These are phyloP conservation scores for Idaea aversata DNA, from an alignment of 2,888 invertebrate genomes.

Conservation along the genomic window DNA sequence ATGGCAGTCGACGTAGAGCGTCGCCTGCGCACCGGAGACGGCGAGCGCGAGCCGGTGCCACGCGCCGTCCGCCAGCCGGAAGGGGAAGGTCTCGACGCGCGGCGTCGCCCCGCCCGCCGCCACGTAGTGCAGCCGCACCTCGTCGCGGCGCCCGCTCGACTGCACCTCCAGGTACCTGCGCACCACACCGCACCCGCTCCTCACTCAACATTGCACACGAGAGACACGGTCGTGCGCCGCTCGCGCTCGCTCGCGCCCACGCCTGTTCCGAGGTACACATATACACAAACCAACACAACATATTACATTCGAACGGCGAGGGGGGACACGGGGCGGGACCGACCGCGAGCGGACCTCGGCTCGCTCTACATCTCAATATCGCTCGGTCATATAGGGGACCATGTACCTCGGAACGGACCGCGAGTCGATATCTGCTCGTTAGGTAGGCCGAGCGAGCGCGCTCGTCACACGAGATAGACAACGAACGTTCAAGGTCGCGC, in stretches of 20 bases:
- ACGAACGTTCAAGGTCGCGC: conserved; percentile 41
- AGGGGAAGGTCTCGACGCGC: conserved; percentile 92
- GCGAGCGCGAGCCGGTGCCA: conserved; percentile 94
- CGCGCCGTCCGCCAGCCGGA: conserved; percentile 90
- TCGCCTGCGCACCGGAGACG: conserved; percentile 90
- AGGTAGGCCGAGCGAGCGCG: conserved; percentile 50
- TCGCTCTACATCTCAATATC: conserved; percentile 81
- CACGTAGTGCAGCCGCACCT: conserved; percentile 91
- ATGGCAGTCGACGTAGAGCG: conserved; percentile 92
- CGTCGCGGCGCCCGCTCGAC: conserved; percentile 93
- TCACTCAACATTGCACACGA: conserved; percentile 25
- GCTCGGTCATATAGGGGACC: conserved; percentile 78
- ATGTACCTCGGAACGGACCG: conserved; percentile 81
- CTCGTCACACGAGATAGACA: conserved; percentile 41
- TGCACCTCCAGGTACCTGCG: conserved; percentile 94
- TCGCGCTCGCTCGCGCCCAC: conserved; percentile 54
- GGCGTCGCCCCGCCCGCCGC: conserved; percentile 81
- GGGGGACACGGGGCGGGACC: conserved; percentile 44
- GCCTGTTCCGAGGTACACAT: conserved; percentile 81
- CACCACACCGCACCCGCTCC: conserved; percentile 51
- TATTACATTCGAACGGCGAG: conserved; percentile 61
- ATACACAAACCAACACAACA: conserved; percentile 74
- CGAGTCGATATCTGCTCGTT: conserved; percentile 64
- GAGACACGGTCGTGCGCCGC: conserved; percentile 26
- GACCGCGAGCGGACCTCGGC: conserved; percentile 69